Base-by-base conservation (phyloP, 2,888 invertebrate species). In the Sphaeridia pumilis region DNA sequence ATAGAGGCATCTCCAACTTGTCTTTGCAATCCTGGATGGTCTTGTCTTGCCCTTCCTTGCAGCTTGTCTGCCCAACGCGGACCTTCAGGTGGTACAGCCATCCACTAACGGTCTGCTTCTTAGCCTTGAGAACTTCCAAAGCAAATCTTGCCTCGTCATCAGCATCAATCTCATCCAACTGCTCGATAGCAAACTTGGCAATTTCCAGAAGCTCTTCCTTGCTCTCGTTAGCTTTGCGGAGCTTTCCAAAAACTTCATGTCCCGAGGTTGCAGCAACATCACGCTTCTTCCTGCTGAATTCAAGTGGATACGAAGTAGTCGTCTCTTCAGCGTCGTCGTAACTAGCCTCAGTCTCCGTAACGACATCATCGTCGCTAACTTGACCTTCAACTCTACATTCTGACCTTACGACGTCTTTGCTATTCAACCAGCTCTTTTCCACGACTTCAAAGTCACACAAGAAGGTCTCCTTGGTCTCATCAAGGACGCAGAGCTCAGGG, bases 371-470 rank as follows among this genome's bases (percentile, higher is more conserved):
- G 75, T 81, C 81, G n/a, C n/a, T n/a, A n/a, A n/a, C n/a, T n/a
- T n/a, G n/a, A n/a, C n/a, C n/a, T n/a, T n/a, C n/a, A n/a, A n/a
- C n/a, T 66, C 83, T 83, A 66, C 83, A 83, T 62, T 83, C 81
- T 24, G 75, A 71, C 45, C 78, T 68, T 52, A 83, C 73, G 14
- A 78, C 74, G 66, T 80, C 77, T 43, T 75, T 75, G 67, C 77
- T 79, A 45, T 66, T 72, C 73, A 78, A 67, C 81, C 83, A 82
- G 1, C 80, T 79, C 65, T 80, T 78, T 67, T 82, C 80, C 52
- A 80, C 69, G 64, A 80, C 75, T 21, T 77, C 74, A 57, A 83
- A 69, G 60, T 76, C 76, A 67, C 83, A 84, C 5, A 73, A 67
- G 61, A 71, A 73, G 22, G 68, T 63, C n/a, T 61, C 58, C 20